Conservation (phyloP, 2,113 vertebrate species). For the Macquaria australasica region DNA sequence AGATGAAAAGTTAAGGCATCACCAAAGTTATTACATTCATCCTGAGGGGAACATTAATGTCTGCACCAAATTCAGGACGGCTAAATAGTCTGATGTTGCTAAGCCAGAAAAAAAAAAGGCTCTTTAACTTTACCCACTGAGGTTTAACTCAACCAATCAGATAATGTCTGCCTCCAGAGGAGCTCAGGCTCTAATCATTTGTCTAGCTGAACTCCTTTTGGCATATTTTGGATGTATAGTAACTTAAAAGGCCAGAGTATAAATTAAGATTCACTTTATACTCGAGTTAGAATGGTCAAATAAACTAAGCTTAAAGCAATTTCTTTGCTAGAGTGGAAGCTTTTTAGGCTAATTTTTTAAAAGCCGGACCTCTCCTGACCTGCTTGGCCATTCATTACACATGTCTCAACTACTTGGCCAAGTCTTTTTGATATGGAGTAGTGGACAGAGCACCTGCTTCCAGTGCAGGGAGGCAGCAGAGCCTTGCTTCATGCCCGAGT, state of each 20-base stretch:
- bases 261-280: conserved; percentile 9
- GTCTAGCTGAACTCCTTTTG: conserved; percentile 1
- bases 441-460: conserved; percentile 40
- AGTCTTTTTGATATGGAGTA: conserved; percentile 37
- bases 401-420: conserved; percentile 20
- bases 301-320: conserved; percentile 10
- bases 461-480: conserved; percentile 1
- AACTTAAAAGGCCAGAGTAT: conserved; percentile 6
- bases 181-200: conserved; percentile 14
- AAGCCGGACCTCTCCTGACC: background rate
- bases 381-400: conserved; percentile 24
- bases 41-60: background rate
- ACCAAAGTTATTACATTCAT: background rate
- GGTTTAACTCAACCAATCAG: background rate
- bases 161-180: background rate
- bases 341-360: conserved; percentile 27
- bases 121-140: background rate
- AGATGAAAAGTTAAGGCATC: background rate
- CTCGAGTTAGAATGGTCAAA: conserved; percentile 1
- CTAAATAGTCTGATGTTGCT: background rate
- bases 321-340: background rate
- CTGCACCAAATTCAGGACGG: background rate
- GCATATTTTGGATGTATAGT: conserved; percentile 3
- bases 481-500: conserved; percentile 24
- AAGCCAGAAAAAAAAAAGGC: background rate